Percentiles rank a stretch among this genome's conserved stretches.
Conservation (phyloP, 2,113 vertebrate genomes). For the Anhinga rufa region DNA sequence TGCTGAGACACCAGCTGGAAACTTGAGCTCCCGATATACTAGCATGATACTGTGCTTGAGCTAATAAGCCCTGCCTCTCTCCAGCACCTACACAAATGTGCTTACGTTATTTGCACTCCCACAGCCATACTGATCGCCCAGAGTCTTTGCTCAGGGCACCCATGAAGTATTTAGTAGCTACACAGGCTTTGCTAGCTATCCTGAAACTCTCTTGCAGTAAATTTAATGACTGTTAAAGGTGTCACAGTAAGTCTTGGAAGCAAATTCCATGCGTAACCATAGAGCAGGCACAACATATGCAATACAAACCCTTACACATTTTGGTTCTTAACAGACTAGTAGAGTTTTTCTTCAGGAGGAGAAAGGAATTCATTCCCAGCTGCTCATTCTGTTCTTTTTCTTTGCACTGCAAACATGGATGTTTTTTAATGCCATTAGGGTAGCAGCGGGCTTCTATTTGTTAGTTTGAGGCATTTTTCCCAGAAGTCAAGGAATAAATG, state of each 20-base stretch:
- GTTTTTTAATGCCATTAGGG: not conserved
- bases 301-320: not conserved
- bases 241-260: not conserved
- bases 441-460: not conserved
- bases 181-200: not conserved
- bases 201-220: not conserved
- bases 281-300: not conserved
- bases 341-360: not conserved
- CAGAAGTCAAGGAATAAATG: not conserved
- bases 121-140: not conserved
- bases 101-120: not conserved
- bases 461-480: not conserved
- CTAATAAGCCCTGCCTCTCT: not conserved
- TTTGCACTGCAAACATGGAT: not conserved
- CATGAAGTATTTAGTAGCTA: not conserved
- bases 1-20: slow-evolving; percentile 2
- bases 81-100: not conserved
- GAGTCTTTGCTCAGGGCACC: not conserved
- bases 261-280: not conserved
- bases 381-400: not conserved
- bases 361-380: not conserved
- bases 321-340: not conserved
- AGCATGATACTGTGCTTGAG: not conserved
- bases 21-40: not conserved
- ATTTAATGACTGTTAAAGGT: not conserved